Evolutionary conservation across 2,113 vertebrate species (phyloP).

Genomic region (Mus pahari): DNA sequence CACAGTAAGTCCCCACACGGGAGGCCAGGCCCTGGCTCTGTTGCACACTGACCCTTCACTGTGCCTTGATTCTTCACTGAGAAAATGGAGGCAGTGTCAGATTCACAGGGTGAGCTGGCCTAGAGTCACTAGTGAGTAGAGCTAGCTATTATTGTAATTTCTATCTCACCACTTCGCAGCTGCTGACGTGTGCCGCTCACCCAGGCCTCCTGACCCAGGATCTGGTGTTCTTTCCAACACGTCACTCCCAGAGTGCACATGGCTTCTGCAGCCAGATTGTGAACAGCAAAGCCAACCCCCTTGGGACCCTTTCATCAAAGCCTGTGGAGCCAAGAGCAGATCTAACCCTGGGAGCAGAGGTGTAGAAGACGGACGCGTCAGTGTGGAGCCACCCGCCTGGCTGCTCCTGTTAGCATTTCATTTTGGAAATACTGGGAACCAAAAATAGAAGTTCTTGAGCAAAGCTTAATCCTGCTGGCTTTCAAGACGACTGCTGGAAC

Average conservation of each 20-base stretch:
- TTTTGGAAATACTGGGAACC: conserved; percentile 59
- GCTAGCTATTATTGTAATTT: conserved; percentile 33
- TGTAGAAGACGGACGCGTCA: neutral
- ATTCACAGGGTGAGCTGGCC: neutral
- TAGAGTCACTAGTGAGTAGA: neutral
- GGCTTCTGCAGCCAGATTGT: neutral
- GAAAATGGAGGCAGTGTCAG: neutral
- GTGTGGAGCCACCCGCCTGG: neutral
- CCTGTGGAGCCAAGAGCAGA: neutral
- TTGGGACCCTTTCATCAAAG: neutral
- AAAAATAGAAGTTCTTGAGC: conserved; percentile 67
- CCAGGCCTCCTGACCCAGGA: conserved; percentile 60
- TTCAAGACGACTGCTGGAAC: conserved; percentile 32
- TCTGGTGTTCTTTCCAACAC: conserved; percentile 73
- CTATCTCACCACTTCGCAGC: conserved; percentile 37
- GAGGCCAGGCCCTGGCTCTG: neutral
- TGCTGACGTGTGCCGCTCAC: neutral
- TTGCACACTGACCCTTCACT: neutral
- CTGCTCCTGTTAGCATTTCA: neutral
- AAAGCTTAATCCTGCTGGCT: conserved; percentile 43
- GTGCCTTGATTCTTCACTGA: neutral
- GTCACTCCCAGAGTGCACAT: conserved; percentile 51
- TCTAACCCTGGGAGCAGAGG: neutral
- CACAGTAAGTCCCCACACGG: neutral
- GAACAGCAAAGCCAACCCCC: neutral